Conservation (phyloP, 2,113 vertebrate species). For the Phrynosoma blainvillii region DNA sequence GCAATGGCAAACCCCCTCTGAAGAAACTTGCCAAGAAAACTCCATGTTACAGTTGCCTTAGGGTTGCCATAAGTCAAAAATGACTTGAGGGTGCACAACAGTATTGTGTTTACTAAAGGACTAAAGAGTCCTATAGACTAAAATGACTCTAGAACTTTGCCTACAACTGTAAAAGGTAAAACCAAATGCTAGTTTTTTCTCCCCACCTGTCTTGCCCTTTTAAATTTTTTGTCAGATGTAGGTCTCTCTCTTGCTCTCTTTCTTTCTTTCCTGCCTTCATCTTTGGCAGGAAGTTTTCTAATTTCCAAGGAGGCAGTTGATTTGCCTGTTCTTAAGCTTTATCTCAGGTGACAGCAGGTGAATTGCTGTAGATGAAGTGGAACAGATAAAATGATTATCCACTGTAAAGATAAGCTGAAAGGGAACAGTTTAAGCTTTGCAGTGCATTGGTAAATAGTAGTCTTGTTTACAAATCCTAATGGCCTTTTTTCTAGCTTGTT, state of each 20-base stretch:
- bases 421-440: not conserved
- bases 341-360: constrained; percentile 10
- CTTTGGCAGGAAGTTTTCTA: constrained; percentile 7
- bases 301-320: not conserved
- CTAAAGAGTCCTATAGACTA: not conserved
- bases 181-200: not conserved
- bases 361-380: not conserved
- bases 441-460: fast-evolving
- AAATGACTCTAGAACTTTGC: constrained; percentile 42
- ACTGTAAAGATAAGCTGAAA: not conserved
- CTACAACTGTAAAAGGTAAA: constrained; percentile 59
- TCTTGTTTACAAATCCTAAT: not conserved
- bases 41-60: too few species aligned
- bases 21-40: too few species aligned
- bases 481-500: not conserved
- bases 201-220: not conserved
- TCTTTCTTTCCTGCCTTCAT: not conserved
- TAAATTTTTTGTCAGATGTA: constrained; percentile 23
- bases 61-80: too few species aligned
- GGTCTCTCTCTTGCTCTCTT: not conserved
- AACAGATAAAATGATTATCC: constrained; percentile 16
- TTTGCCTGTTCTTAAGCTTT: not conserved
- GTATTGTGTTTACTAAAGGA: not conserved
- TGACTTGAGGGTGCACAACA: too few species aligned
- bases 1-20: too few species aligned